A percentile compares a stretch with the other conserved stretches of the same genome.
phyloP scores from a whole-genome alignment of 2,113 vertebrate species.

The Rallus limicola region DNA sequence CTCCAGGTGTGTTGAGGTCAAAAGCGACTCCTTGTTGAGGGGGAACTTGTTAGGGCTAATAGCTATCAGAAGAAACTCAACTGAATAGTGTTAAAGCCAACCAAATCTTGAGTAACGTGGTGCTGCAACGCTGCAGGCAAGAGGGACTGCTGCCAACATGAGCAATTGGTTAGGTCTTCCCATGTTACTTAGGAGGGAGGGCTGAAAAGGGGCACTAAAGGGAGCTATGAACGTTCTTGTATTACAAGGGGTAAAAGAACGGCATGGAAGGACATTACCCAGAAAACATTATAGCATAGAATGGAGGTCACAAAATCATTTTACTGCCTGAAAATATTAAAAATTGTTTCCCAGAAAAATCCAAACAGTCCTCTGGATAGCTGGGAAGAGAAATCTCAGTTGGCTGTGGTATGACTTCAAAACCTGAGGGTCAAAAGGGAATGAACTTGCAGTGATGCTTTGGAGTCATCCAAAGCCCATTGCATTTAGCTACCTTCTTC shows the following conservation, averaged over 20 bases:
- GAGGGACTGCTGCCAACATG: neutral
- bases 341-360: neutral
- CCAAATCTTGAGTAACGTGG: neutral
- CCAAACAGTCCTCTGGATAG: fast-evolving
- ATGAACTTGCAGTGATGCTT: neutral
- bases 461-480: neutral
- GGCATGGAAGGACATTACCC: neutral
- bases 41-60: conserved; percentile 46
- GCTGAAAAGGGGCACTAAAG: neutral
- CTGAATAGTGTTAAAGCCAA: neutral
- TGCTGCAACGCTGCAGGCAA: neutral
- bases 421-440: neutral
- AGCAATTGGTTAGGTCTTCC: neutral
- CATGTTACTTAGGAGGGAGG: neutral
- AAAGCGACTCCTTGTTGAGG: conserved; percentile 44
- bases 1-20: conserved; percentile 84
- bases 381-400: neutral
- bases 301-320: neutral
- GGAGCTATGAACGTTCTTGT: fast-evolving
- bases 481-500: neutral
- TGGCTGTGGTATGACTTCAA: neutral
- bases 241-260: neutral
- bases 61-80: conserved; percentile 22
- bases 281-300: neutral
- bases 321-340: neutral